Evolutionary conservation across 2,797 vertebrate genomes (phyloP).

Genomic region (Tokudaia tokunoshimensis): DNA sequence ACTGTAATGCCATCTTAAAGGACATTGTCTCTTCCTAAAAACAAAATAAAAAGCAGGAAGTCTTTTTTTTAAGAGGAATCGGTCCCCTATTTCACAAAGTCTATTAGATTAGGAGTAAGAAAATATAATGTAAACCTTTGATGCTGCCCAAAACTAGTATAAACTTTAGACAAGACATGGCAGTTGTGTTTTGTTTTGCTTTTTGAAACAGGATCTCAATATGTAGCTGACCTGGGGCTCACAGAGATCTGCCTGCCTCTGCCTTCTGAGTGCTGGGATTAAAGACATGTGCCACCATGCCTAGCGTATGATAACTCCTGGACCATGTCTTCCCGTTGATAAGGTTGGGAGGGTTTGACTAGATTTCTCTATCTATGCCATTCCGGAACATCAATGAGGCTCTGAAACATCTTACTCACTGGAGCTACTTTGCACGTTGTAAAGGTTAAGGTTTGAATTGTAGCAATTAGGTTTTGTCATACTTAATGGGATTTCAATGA

Average conservation of each 20-base stretch:
- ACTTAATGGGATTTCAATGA: conserved; percentile 12
- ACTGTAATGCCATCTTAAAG: neutral
- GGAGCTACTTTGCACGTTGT: neutral
- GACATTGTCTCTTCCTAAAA: neutral
- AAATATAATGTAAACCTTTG: conserved; percentile 1
- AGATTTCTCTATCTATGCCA: neutral
- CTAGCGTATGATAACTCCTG: neutral
- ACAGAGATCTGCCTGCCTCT: neutral
- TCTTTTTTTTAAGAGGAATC: neutral
- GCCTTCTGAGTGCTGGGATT: no score
- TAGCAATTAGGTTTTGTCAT: neutral
- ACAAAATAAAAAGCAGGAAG: neutral
- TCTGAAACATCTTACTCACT: neutral
- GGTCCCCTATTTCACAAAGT: neutral
- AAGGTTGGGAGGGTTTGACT: neutral
- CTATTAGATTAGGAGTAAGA: neutral
- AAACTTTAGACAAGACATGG: neutral
- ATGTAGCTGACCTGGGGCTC: neutral
- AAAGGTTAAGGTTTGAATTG: neutral
- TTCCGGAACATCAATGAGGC: neutral
- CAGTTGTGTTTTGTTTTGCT: neutral
- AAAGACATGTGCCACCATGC: neutral
- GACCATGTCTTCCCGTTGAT: neutral
- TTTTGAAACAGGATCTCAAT: neutral
- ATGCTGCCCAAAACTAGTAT: conserved; percentile 1